Evolutionary conservation across 2,113 vertebrate species (phyloP).

Genomic region (Melanostigma gelatinosum): DNA sequence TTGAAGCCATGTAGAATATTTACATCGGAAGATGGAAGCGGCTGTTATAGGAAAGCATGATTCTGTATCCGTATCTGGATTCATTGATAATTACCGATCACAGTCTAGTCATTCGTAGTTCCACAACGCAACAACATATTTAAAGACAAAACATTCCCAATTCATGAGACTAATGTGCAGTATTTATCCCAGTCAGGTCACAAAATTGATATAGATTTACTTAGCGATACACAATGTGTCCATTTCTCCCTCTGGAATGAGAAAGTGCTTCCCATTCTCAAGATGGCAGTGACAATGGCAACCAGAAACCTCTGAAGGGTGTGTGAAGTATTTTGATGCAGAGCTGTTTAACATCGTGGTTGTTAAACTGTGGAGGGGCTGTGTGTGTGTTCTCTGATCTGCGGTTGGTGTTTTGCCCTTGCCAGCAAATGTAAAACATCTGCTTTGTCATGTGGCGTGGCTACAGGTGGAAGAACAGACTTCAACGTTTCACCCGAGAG

Average conservation of each 20-base stretch:
- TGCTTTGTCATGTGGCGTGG: neutral
- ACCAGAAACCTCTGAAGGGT: neutral
- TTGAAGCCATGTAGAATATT: neutral
- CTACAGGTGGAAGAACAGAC: conserved; percentile 29
- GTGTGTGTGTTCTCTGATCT: conserved; percentile 17
- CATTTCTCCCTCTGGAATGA: neutral
- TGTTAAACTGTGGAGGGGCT: neutral
- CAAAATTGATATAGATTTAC: neutral
- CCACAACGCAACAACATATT: neutral
- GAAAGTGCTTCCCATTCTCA: neutral
- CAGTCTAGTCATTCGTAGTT: neutral
- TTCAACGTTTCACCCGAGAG: neutral
- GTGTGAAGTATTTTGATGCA: conserved; percentile 3
- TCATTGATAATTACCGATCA: neutral
- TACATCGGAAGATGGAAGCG: neutral
- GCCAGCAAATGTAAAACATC: conserved; percentile 16
- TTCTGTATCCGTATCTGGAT: neutral
- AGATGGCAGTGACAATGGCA: neutral
- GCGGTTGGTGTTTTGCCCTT: conserved; percentile 3
- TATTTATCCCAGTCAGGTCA: neutral
- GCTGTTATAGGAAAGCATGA: neutral
- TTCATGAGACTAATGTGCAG: neutral
- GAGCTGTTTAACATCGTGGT: neutral
- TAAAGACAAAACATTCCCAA: neutral
- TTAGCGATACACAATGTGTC: neutral